These are phyloP conservation scores for Drosophila sturtevanti DNA, from an alignment of 1,140 invertebrate species.

Conservation along the genomic window DNA sequence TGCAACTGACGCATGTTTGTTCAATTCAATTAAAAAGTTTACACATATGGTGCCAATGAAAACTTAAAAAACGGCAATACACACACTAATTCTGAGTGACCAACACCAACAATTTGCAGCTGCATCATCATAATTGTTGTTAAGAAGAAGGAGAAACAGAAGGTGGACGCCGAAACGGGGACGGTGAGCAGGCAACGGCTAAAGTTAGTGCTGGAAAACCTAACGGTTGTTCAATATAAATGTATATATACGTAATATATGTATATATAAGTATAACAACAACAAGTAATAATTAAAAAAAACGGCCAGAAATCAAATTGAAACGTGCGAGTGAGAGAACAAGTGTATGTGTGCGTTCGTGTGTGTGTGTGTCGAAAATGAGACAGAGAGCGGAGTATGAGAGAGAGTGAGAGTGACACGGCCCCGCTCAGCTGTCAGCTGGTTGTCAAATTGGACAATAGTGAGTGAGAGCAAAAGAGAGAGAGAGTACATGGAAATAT, in stretches of 20 bases:
- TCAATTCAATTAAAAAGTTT: conserved; percentile 20
- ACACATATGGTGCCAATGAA: conserved; percentile 28
- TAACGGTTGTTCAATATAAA: conserved; percentile 20
- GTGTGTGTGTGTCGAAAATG: background rate
- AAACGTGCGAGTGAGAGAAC: conserved; percentile 38
- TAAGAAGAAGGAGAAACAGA: background rate
- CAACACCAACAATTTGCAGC: conserved; percentile 23
- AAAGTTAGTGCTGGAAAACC: conserved; percentile 4
- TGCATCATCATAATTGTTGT: conserved; percentile 5
- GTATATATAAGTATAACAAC: conserved; percentile 15
- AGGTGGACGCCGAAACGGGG: background rate
- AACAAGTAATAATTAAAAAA: conserved; percentile 34
- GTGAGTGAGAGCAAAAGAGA: conserved; percentile 17
- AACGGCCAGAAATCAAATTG: conserved; percentile 12
- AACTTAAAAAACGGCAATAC: background rate
- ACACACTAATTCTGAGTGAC: conserved; percentile 3
- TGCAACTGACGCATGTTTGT: conserved; percentile 37
- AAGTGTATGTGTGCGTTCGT: conserved; percentile 5
- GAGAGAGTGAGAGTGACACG: conserved; percentile 9
- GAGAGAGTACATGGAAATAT: conserved; percentile 32
- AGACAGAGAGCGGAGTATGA: conserved; percentile 4
- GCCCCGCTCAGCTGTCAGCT: conserved; percentile 22
- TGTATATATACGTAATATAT: background rate
- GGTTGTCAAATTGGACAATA: conserved; percentile 36
- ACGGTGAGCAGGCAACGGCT: background rate